Evolutionary conservation across 2,888 invertebrate species (phyloP).

Genomic region (Pseudococcus viburni): DNA sequence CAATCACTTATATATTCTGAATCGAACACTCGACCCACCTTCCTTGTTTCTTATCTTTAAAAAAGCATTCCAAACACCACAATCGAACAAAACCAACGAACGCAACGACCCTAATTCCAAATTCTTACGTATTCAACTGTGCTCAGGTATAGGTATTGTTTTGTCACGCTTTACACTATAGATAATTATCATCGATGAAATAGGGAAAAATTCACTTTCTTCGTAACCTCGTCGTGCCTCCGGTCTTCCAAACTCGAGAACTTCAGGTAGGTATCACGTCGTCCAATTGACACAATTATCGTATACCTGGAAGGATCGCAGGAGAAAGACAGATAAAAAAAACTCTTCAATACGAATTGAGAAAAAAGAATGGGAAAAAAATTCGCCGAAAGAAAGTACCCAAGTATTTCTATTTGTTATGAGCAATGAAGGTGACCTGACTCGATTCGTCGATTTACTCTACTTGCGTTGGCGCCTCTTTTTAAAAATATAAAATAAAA

Average conservation of each 20-base stretch:
- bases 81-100: not conserved
- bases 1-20: too few relatives aligned
- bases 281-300: not conserved
- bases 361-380: not conserved
- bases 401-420: not conserved
- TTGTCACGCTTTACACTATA: not conserved
- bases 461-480: not conserved
- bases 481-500: not conserved
- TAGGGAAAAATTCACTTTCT: not conserved
- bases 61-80: too few relatives aligned
- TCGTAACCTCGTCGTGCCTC: not conserved
- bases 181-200: not conserved
- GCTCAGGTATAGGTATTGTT: not conserved
- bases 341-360: not conserved
- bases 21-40: too few relatives aligned
- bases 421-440: not conserved
- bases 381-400: conserved; percentile 15
- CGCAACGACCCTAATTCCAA: not conserved
- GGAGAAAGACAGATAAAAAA: not conserved
- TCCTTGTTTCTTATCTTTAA: too few relatives aligned
- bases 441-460: not conserved
- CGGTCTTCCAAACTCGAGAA: not conserved
- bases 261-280: not conserved
- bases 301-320: not conserved
- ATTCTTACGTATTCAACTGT: not conserved